These are phyloP conservation scores for Drosophila pallidifrons DNA, from an alignment of 1,140 invertebrate genomes.

Conservation along the genomic window DNA sequence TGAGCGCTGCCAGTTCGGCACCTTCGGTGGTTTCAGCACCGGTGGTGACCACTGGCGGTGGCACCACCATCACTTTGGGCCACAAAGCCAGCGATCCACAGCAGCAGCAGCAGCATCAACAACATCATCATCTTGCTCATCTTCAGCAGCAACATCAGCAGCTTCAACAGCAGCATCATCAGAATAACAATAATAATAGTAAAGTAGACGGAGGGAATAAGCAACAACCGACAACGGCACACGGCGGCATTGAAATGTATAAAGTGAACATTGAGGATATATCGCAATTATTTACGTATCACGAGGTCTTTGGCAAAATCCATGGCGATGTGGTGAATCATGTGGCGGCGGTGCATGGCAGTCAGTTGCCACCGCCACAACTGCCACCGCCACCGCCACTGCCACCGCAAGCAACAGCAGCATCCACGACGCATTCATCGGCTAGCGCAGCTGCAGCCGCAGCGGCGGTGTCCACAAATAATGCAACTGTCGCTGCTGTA, in stretches of 20 bases:
- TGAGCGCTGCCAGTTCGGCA: constrained; percentile 76
- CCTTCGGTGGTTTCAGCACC: constrained; percentile 73
- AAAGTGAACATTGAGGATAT: constrained; percentile 94
- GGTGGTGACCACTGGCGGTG: constrained; percentile 88
- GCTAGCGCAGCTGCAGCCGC: constrained; percentile 69
- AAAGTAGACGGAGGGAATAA: constrained; percentile 86
- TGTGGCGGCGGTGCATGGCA: constrained; percentile 74
- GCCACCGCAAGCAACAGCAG: constrained; percentile 51
- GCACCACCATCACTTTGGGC: constrained; percentile 86
- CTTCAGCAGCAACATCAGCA: neutral
- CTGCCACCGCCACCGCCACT: constrained; percentile 67
- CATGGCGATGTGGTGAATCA: constrained; percentile 87
- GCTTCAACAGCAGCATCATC: neutral
- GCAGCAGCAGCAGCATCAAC: neutral
- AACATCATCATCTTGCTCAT: neutral
- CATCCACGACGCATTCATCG: constrained; percentile 61
- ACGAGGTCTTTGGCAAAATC: constrained; percentile 94
- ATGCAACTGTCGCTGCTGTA: constrained; percentile 77
- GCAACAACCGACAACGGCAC: constrained; percentile 79
- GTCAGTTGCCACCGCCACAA: constrained; percentile 71
- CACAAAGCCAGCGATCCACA: constrained; percentile 85
- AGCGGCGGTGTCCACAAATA: constrained; percentile 74
- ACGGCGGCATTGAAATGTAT: constrained; percentile 88
- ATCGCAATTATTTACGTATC: constrained; percentile 92
- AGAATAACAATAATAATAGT: constrained; percentile 59